phyloP scores from a whole-genome alignment of 2,888 invertebrate species.

The Epistrophe grossulariae region DNA sequence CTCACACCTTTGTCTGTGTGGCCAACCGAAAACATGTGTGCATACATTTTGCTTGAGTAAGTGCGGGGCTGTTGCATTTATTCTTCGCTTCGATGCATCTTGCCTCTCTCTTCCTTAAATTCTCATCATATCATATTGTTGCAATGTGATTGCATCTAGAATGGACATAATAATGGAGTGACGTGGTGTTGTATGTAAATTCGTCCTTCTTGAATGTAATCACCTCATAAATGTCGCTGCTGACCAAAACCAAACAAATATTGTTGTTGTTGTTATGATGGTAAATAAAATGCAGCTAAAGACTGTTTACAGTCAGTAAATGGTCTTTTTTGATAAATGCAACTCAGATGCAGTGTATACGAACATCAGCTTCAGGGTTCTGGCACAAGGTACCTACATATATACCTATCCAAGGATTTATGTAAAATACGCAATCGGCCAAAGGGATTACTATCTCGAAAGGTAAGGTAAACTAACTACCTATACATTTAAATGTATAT shows the following conservation, averaged over 20 bases:
- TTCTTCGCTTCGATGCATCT: background rate
- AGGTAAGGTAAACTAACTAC: background rate
- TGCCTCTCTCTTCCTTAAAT: background rate
- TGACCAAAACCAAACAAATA: slow-evolving; percentile 72
- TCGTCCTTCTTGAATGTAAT: slow-evolving; percentile 47
- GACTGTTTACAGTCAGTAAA: slow-evolving; percentile 29
- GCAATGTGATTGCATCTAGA: slow-evolving; percentile 33
- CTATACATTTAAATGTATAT: background rate
- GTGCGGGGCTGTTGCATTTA: slow-evolving; percentile 36
- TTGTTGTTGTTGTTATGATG: slow-evolving; percentile 62
- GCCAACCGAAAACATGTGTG: slow-evolving; percentile 72
- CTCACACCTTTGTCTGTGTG: slow-evolving; percentile 67
- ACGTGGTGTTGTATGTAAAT: background rate
- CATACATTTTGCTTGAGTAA: slow-evolving; percentile 42
- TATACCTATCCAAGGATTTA: slow-evolving; percentile 61
- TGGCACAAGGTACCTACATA: no score
- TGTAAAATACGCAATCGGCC: slow-evolving; percentile 66
- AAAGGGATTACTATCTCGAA: slow-evolving; percentile 58
- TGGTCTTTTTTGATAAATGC: slow-evolving; percentile 46
- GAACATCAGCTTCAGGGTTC: slow-evolving; percentile 13
- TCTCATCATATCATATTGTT: background rate
- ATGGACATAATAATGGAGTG: slow-evolving; percentile 39
- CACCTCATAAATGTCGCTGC: slow-evolving; percentile 73
- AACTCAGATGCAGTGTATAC: slow-evolving; percentile 32
- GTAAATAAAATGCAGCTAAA: slow-evolving; percentile 60